These are phyloP conservation scores for Ruditapes philippinarum DNA, from an alignment of 1,140 invertebrate genomes.

Conservation along the genomic window DNA sequence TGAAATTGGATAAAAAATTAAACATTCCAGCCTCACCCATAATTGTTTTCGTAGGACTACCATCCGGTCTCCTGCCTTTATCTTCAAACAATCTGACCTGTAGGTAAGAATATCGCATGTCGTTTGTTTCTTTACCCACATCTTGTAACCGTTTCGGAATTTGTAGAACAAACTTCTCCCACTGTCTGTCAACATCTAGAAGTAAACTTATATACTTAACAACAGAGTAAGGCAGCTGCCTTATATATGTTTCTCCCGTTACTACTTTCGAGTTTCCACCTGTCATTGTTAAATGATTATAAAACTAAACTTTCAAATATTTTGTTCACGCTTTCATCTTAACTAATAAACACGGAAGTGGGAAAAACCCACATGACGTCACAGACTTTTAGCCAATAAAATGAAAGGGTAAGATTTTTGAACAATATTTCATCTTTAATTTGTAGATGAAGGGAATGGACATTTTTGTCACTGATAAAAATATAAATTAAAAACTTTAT, in stretches of 20 bases:
- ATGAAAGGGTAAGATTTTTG: too few relatives aligned
- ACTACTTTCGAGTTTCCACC: not conserved
- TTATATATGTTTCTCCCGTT: constrained; percentile 69
- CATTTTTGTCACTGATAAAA: too few relatives aligned
- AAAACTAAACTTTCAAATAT: not conserved
- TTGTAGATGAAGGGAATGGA: too few relatives aligned
- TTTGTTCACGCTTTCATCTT: not conserved
- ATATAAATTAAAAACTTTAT: too few relatives aligned
- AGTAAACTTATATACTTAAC: constrained; percentile 62
- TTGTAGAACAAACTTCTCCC: constrained; percentile 69
- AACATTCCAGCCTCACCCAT: constrained; percentile 29
- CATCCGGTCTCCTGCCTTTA: constrained; percentile 48
- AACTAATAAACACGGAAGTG: constrained; percentile 42
- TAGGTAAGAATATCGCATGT: constrained; percentile 65
- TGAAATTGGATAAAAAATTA: not conserved
- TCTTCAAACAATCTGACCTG: constrained; percentile 67
- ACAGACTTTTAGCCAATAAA: not conserved
- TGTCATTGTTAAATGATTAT: constrained; percentile 2
- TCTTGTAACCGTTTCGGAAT: constrained; percentile 69
- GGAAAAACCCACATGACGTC: constrained; percentile 60
- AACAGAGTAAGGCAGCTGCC: constrained; percentile 69
- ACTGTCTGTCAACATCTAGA: constrained; percentile 71
- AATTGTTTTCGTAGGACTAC: constrained; percentile 71
- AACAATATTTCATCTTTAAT: too few relatives aligned
- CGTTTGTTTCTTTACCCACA: constrained; percentile 39